These are phyloP conservation scores for Sialia sialis DNA, from an alignment of 2,113 vertebrate genomes.

Conservation along the genomic window DNA sequence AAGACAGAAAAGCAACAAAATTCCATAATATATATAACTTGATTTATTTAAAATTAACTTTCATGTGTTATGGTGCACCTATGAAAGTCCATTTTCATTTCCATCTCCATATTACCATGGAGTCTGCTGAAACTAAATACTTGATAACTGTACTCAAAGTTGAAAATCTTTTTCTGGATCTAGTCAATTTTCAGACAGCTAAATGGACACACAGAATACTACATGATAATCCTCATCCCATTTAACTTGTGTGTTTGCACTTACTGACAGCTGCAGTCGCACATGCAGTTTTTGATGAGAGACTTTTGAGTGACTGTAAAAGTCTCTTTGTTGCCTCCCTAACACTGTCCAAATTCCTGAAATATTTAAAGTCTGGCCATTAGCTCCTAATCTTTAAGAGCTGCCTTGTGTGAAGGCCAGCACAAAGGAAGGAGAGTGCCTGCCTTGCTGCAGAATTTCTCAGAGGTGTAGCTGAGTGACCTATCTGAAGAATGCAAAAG, in stretches of 20 bases:
- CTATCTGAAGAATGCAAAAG: neutral
- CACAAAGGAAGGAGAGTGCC: neutral
- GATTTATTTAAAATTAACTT: neutral
- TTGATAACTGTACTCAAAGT: neutral
- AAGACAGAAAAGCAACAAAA: neutral
- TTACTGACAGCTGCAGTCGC: neutral
- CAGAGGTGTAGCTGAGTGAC: neutral
- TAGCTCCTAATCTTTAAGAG: conserved; percentile 23
- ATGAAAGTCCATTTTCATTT: neutral
- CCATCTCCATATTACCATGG: neutral
- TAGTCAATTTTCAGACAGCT: neutral
- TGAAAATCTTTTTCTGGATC: neutral
- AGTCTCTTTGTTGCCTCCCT: neutral
- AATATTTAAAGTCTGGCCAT: neutral
- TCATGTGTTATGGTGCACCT: neutral
- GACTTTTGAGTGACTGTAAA: neutral
- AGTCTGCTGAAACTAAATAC: neutral
- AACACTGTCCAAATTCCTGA: neutral
- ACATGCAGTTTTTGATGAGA: neutral
- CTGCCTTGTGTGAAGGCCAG: neutral
- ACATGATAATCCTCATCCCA: neutral
- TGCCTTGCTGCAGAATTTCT: conserved; percentile 3
- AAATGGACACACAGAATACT: neutral
- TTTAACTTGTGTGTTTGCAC: neutral
- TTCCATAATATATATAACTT: neutral